Percentiles rank a stretch among this genome's conserved stretches.
Conservation (phyloP, 2,888 invertebrate species). For the Halictus quadricinctus region DNA sequence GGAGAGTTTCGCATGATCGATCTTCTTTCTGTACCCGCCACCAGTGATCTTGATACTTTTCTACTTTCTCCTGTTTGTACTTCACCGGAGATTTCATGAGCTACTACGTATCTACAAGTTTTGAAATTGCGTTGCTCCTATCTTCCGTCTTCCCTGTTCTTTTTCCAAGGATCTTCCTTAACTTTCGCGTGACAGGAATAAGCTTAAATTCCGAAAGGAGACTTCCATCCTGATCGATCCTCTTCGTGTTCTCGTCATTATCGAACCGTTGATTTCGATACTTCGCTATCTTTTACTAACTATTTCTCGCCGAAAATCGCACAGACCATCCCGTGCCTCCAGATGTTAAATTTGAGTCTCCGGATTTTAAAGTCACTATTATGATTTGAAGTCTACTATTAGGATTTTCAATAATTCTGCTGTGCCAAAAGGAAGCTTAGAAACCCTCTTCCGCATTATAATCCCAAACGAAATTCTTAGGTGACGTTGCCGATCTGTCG, state of each 20-base stretch:
- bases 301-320: background rate
- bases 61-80: background rate
- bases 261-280: background rate
- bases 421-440: background rate
- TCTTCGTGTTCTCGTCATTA: background rate
- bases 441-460: background rate
- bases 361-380: background rate
- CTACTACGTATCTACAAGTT: background rate
- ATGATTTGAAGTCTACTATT: background rate
- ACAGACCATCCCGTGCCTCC: background rate
- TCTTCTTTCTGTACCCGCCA: background rate
- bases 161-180: background rate
- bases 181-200: background rate
- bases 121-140: background rate
- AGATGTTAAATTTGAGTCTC: too few relatives aligned
- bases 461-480: background rate
- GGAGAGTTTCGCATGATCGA: background rate
- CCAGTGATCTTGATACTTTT: background rate
- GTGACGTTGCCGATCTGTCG: background rate
- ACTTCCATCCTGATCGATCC: background rate
- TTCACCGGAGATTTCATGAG: background rate
- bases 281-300: background rate
- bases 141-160: background rate
- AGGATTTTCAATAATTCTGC: background rate
- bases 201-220: background rate